These are phyloP conservation scores for Andrena trimmerana DNA, from an alignment of 2,888 invertebrate species.

Conservation along the genomic window DNA sequence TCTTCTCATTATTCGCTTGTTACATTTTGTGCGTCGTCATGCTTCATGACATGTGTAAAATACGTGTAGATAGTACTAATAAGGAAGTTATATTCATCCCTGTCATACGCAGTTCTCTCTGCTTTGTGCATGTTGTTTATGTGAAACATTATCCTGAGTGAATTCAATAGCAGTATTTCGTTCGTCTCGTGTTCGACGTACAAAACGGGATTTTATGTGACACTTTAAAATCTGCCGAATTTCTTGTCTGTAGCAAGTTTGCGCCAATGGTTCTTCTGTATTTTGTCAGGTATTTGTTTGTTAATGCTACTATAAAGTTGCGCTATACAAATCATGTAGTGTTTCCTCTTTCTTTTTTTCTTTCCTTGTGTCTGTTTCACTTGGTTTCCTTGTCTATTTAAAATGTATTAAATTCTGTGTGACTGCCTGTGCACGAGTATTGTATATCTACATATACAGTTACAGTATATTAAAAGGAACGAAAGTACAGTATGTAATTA, in stretches of 20 bases:
- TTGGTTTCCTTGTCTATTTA: background rate
- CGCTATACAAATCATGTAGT: background rate
- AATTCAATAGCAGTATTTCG: constrained; percentile 27
- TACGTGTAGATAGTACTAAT: background rate
- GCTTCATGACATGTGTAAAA: constrained; percentile 4
- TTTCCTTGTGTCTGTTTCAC: background rate
- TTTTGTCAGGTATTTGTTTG: background rate
- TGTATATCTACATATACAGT: background rate
- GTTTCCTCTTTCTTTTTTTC: no score
- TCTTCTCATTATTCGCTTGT: constrained; percentile 6
- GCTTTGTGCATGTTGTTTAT: constrained; percentile 3
- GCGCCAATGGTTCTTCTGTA: background rate
- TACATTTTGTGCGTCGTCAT: background rate
- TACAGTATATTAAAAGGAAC: background rate
- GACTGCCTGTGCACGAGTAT: background rate
- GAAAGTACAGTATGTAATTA: constrained; percentile 10
- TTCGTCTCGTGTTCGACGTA: constrained; percentile 12
- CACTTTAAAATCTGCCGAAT: background rate
- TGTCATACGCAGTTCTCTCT: constrained; percentile 6
- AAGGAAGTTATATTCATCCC: background rate
- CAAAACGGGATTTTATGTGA: constrained; percentile 20
- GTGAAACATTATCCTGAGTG: constrained; percentile 51
- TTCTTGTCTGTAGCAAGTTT: background rate
- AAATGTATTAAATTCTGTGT: background rate
- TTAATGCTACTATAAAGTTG: background rate